Base-by-base conservation (phyloP, 2,113 vertebrate genomes). In the Columba janthina region DNA sequence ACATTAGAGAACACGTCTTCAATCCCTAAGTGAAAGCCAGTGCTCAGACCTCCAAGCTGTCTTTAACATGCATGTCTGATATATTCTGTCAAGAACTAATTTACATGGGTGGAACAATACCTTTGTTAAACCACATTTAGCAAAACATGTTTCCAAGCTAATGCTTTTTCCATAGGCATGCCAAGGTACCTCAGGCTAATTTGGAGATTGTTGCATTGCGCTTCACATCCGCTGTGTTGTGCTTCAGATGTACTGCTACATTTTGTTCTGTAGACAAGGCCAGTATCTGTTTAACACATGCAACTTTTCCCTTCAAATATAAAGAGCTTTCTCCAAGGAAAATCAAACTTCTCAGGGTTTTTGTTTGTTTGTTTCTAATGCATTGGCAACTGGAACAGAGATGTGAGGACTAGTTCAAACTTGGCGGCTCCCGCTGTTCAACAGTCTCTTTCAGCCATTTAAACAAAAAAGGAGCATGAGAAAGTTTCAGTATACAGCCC, bases 311-410 rank as follows among this genome's bases (percentile, higher is more conserved):
- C 26, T 75, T 46, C 21, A 36, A 67, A 64, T 6, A 28, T 3
- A 51, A 69, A 77, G 26, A 44, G 3, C 18, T 4, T 79, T 69
- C 54, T 53, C 15, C 19, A 38, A 65, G 34, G 17, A 79, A 90
- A 88, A 61, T 3, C 38, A 6, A 71, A 44, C 11, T 25, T 32
- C 16, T 50, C 15, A 3, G 9, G 2, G 31, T n/a, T 14, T 53
- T 34, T 67, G 10, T 11, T 77, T 60, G 38, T 32, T 54, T 75
- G 3, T n/a, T 86, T 25, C 62, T 56, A 32, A 40, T 61, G 38
- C 26, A 20, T 6, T 29, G 4, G 5, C 54, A 67, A 36, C 14
- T 51, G 34, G 9, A 70, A 50, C 0, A 0, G 1, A 32, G 44
- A 44, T 32, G 6, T 16, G 18, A 48, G 13, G 11, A 16, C 9